A percentile compares a stretch with the other conserved stretches of the same genome.
Evolutionary conservation across 2,888 invertebrate species (phyloP).

Genomic region (Desoria tigrina): DNA sequence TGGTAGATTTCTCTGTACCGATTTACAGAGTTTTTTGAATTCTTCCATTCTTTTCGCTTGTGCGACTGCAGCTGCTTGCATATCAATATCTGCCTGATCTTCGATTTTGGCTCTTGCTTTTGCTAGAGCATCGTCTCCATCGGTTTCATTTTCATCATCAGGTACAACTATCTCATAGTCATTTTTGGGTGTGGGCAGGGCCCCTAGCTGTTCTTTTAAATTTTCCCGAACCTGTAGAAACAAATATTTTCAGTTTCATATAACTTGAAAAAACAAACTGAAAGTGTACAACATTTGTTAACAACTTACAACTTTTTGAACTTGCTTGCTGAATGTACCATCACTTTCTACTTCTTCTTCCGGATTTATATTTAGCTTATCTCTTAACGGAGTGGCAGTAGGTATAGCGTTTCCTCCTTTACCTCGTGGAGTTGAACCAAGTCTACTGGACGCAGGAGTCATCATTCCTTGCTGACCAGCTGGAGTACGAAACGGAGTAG

Average conservation of each 20-base stretch:
- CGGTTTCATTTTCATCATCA: constrained; percentile 69
- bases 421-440: constrained; percentile 46
- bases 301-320: constrained; percentile 66
- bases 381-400: constrained; percentile 79
- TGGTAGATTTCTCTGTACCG: constrained; percentile 81
- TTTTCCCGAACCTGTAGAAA: constrained; percentile 61
- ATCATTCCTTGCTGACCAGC: constrained; percentile 44
- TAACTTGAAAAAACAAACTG: background rate
- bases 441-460: constrained; percentile 31
- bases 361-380: constrained; percentile 92
- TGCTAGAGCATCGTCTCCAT: constrained; percentile 58
- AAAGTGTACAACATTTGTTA: background rate
- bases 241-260: background rate
- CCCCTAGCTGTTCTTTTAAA: constrained; percentile 73
- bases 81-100: constrained; percentile 85
- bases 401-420: constrained; percentile 60
- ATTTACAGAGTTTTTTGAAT: constrained; percentile 75
- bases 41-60: constrained; percentile 69
- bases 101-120: constrained; percentile 62
- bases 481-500: constrained; percentile 74
- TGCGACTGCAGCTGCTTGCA: constrained; percentile 67
- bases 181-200: constrained; percentile 87
- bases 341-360: constrained; percentile 74
- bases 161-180: constrained; percentile 99
- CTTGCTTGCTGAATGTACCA: constrained; percentile 66